Conservation (phyloP, 2,888 invertebrate species). For the Dryococelus australis region DNA sequence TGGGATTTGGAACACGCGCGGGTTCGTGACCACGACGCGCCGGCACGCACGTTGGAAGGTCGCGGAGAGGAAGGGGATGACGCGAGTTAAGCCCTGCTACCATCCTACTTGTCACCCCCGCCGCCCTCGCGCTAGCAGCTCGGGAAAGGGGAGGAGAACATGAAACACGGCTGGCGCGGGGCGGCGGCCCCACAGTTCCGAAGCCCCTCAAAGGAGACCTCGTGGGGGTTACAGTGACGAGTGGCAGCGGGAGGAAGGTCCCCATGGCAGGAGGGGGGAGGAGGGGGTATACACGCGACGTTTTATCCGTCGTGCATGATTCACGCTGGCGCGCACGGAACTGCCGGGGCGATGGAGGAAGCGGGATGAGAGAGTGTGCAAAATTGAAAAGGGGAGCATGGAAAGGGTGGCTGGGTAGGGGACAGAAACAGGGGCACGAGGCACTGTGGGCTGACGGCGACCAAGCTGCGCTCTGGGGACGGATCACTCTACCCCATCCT, state of each 20-base stretch:
- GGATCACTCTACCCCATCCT: not conserved
- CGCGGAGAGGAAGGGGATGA: not conserved
- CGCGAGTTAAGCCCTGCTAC: not conserved
- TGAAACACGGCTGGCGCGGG: not conserved
- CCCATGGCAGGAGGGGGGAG: not conserved
- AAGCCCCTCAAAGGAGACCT: not conserved
- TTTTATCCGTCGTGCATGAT: slow-evolving; percentile 16
- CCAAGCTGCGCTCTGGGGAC: not conserved
- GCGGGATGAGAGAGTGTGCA: not conserved
- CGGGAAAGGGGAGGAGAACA: not conserved
- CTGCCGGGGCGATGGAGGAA: no score
- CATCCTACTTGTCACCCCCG: not conserved
- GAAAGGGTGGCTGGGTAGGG: not conserved
- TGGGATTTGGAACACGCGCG: no score
- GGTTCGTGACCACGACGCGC: no score
- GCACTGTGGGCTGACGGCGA: not conserved
- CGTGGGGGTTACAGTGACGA: not conserved
- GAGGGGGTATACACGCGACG: not conserved
- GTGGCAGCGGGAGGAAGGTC: not conserved
- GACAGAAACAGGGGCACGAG: not conserved
- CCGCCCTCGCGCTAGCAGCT: not conserved
- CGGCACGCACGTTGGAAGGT: no score
- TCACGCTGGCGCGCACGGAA: not conserved
- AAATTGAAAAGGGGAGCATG: not conserved
- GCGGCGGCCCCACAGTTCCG: not conserved